A percentile compares a stretch with the other conserved stretches of the same genome.
Conservation (phyloP, 2,888 invertebrate species). For the Oscheius myriophilus region DNA sequence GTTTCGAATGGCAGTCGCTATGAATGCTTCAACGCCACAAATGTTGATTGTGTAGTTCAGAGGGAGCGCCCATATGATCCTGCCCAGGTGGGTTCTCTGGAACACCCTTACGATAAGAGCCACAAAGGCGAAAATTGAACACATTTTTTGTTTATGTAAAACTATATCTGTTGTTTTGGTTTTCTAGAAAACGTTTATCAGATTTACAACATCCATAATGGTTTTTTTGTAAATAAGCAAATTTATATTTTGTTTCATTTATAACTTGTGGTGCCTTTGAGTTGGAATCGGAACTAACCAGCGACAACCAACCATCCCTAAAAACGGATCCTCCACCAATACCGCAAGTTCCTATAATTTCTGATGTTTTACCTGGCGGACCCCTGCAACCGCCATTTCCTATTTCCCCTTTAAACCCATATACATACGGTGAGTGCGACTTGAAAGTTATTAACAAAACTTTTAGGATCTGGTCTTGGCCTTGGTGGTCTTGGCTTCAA, state of each 20-base stretch:
- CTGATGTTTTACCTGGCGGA: not conserved
- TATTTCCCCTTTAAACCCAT: conserved; percentile 14
- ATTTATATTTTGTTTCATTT: no score
- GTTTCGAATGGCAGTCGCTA: conserved; percentile 12
- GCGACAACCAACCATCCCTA: no score
- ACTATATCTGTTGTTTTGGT: no score
- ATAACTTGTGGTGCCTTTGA: no score
- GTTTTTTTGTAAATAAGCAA: no score
- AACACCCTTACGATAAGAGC: no score
- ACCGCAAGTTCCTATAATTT: not conserved
- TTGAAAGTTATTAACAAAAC: no score
- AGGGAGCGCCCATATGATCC: conserved; percentile 22
- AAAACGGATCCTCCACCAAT: not conserved
- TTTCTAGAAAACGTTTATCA: no score
- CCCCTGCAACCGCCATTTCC: not conserved
- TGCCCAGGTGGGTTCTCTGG: conserved; percentile 6
- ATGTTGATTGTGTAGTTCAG: conserved; percentile 25
- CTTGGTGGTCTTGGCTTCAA: conserved; percentile 23
- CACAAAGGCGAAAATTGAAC: no score
- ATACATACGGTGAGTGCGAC: conserved; percentile 2
- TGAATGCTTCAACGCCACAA: conserved; percentile 26
- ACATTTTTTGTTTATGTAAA: no score
- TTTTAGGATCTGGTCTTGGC: conserved; percentile 16
- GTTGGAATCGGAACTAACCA: no score
- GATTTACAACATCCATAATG: no score